These are phyloP conservation scores for Onychomys arenicola DNA, from an alignment of 2,797 vertebrate species.

Conservation along the genomic window DNA sequence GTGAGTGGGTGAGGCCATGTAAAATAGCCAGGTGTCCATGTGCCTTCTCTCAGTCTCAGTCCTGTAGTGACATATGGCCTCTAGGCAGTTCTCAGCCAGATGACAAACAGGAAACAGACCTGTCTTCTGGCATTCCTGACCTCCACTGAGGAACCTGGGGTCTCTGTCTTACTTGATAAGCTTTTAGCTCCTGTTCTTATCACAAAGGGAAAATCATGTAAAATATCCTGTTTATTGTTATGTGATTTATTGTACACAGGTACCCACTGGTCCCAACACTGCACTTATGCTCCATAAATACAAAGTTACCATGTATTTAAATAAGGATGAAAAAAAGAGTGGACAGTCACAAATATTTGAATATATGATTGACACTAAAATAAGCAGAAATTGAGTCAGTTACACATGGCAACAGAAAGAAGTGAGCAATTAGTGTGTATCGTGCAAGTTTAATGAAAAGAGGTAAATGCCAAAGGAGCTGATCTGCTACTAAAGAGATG, in stretches of 20 bases:
- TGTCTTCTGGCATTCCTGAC: not conserved
- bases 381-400: not conserved
- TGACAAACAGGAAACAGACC: not conserved
- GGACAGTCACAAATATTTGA: not conserved
- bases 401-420: not conserved
- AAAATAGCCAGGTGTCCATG: not conserved
- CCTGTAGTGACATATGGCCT: no score
- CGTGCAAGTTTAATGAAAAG: not conserved
- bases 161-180: not conserved
- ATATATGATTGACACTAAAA: not conserved
- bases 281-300: not conserved
- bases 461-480: not conserved
- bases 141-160: not conserved
- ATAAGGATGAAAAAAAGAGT: not conserved
- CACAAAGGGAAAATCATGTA: not conserved
- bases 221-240: not conserved
- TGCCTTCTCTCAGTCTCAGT: not conserved
- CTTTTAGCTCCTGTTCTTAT: not conserved
- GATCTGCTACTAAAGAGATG: not conserved
- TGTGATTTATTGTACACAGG: not conserved
- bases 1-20: not conserved
- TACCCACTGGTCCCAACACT: not conserved
- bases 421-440: not conserved
- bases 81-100: not conserved
- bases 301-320: not conserved